Base-by-base conservation (phyloP, 1,140 invertebrate species). In the Drosophila melanogaster region DNA sequence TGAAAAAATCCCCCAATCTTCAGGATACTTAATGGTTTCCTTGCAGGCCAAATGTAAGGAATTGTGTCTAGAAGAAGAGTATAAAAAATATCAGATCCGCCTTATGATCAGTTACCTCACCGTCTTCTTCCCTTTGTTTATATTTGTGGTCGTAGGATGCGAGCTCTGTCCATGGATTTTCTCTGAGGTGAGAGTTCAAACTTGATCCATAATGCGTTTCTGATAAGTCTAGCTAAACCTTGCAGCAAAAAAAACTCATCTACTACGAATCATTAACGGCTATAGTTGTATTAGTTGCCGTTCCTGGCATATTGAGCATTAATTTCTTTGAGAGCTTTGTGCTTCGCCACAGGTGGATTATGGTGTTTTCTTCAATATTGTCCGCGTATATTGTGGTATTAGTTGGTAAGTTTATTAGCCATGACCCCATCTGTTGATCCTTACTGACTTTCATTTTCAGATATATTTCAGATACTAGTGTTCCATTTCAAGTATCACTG, bases 401-500 rank as follows among this genome's bases (percentile, higher is more conserved):
- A 0, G 8, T 55, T 30, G 92, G 92, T 92, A 24, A 40, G 69
- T 19, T 0, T 0, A 4, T 19, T 10, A 19, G 12, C 7, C 10
- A 12, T 7, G 10, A 0, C 12, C 14, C n/a, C 0, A 1, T 7
- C 4, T 10, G 17, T n/a, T 15, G 0, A 0, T 14, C 19, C 11
- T n/a, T 22, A 11, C 12, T 15, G 90, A 1, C 14, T 4, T 4
- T 11, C 2, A 6, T 8, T 7, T 10, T 41, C 90, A 62, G 95
- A 95, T 83, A 64, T 94, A n/a, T 87, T 90, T 0, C 72, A 94
- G 0, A 93, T 94, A 94, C 77, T 93, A 94, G 66, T 87, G 89
- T 35, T 38, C 90, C 10, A 89, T 30, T 41, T 90, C 10, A 51
- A 53, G 0, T 64, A 77, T 24, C 76, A 92, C 33, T 79, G 69